Conservation (phyloP, 2,888 invertebrate species). For the Pollenia amentaria region DNA sequence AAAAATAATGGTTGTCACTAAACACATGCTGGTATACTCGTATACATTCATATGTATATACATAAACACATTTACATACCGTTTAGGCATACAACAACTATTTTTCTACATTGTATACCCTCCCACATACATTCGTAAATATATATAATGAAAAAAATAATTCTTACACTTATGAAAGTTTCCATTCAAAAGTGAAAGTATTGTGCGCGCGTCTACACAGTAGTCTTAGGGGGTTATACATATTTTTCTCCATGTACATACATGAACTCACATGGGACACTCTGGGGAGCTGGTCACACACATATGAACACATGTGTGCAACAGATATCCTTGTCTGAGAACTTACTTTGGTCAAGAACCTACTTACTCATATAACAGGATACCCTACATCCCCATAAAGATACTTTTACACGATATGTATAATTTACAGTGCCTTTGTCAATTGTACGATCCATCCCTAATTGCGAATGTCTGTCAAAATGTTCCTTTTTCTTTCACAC, state of each 20-base stretch:
- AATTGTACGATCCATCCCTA: too few relatives aligned
- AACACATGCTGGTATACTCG: background rate
- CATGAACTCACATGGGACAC: background rate
- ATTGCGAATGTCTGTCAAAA: too few relatives aligned
- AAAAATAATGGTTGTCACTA: background rate
- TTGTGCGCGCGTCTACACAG: constrained; percentile 62
- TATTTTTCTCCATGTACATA: background rate
- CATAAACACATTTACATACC: background rate
- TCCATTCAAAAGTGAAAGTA: constrained; percentile 68
- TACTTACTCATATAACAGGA: too few relatives aligned
- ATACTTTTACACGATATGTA: too few relatives aligned
- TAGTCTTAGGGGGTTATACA: background rate
- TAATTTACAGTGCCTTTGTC: too few relatives aligned
- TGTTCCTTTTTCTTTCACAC: too few relatives aligned
- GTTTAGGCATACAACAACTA: constrained; percentile 4
- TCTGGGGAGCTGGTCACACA: background rate
- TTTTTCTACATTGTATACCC: background rate
- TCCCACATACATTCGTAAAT: background rate
- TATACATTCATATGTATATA: background rate
- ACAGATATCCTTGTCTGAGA: too few relatives aligned
- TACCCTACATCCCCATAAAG: too few relatives aligned
- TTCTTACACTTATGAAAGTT: background rate
- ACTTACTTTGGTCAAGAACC: too few relatives aligned
- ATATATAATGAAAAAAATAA: background rate
- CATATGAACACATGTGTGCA: background rate